Percentiles rank a stretch among this genome's conserved stretches.
phyloP scores from a whole-genome alignment of 2,888 invertebrate species.

The Agonopterix subpropinquella region DNA sequence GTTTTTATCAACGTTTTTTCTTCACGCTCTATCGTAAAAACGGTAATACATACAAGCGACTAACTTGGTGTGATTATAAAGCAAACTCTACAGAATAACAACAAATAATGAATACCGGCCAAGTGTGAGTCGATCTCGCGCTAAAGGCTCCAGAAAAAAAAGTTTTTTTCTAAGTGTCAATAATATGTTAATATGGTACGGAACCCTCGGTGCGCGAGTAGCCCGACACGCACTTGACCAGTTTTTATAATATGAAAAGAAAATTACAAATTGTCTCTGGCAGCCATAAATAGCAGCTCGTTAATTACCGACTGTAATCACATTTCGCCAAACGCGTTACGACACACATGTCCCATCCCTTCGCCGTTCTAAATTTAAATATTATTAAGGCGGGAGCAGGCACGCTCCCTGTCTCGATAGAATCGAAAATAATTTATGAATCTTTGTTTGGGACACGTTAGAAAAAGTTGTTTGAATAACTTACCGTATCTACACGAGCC shows the following conservation, averaged over 20 bases:
- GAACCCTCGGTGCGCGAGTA: too few species aligned
- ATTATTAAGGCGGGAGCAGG: slow-evolving; percentile 63
- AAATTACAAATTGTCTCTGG: slow-evolving; percentile 47
- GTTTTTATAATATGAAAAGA: slow-evolving; percentile 45
- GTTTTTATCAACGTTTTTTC: too few species aligned
- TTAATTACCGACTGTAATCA: slow-evolving; percentile 73
- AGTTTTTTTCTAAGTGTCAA: too few species aligned
- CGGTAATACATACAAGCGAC: too few species aligned
- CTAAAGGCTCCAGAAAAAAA: too few species aligned
- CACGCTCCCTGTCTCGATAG: slow-evolving; percentile 62
- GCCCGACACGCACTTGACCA: too few species aligned
- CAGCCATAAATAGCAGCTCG: slow-evolving; percentile 63
- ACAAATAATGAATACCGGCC: too few species aligned
- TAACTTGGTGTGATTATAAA: too few species aligned
- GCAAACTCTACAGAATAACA: too few species aligned
- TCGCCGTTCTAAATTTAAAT: slow-evolving; percentile 72
- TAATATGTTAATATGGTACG: too few species aligned
- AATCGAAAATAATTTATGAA: slow-evolving; percentile 64
- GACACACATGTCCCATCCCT: slow-evolving; percentile 74
- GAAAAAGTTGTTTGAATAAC: slow-evolving; percentile 1
- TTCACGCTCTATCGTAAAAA: too few species aligned
- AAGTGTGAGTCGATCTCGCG: too few species aligned
- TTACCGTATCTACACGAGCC: background rate
- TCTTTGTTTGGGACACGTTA: slow-evolving; percentile 29
- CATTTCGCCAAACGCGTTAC: slow-evolving; percentile 75